These are phyloP conservation scores for Eolophus roseicapilla DNA, from an alignment of 2,113 vertebrate species.

Conservation along the genomic window DNA sequence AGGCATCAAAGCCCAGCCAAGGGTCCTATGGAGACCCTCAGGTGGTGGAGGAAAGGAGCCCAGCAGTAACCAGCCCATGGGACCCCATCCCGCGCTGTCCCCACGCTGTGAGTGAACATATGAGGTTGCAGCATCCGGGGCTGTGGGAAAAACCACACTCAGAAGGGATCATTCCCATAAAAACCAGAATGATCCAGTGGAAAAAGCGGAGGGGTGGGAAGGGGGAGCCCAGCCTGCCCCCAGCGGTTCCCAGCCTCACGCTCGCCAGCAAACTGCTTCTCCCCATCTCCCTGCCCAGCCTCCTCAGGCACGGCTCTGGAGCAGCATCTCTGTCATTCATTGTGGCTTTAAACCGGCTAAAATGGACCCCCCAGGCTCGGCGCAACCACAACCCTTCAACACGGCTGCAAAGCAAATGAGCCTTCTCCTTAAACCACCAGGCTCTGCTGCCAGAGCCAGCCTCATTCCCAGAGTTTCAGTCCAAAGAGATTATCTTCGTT, in stretches of 20 bases:
- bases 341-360: neutral
- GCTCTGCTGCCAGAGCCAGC: neutral
- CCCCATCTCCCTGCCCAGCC: neutral
- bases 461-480: neutral
- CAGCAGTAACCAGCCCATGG: fast-evolving
- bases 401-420: fast-evolving
- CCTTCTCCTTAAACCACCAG: neutral
- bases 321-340: neutral
- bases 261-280: neutral
- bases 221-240: neutral
- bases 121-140: neutral
- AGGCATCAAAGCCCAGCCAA: neutral
- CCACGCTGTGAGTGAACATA: fast-evolving
- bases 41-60: neutral
- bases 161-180: neutral
- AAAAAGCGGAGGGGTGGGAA: fast-evolving
- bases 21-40: neutral
- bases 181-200: neutral
- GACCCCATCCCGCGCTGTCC: fast-evolving
- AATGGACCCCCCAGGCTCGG: neutral
- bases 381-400: neutral
- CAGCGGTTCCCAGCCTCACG: neutral
- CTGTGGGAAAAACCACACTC: neutral
- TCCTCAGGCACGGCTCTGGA: fast-evolving
- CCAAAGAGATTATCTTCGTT: neutral